phyloP scores from a whole-genome alignment of 2,113 vertebrate species.

The Platichthys flesus region DNA sequence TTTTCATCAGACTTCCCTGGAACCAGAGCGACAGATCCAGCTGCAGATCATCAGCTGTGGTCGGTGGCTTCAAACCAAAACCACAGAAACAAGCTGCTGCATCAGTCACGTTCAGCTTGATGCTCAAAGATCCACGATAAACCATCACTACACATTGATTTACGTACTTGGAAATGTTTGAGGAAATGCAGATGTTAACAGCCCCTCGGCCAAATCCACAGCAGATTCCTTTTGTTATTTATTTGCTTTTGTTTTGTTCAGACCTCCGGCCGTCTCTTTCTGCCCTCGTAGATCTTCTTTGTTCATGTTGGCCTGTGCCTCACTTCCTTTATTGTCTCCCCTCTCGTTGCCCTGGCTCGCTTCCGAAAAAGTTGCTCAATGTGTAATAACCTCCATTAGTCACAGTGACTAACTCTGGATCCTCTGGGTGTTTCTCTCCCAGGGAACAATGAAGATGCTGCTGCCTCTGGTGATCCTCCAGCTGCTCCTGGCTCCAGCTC shows the following conservation, averaged over 20 bases:
- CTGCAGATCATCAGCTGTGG: conserved; percentile 14
- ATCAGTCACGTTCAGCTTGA: neutral
- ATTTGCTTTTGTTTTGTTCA: neutral
- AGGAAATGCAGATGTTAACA: conserved; percentile 7
- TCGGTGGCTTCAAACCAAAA: conserved; percentile 30
- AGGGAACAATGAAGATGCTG: conserved; percentile 67
- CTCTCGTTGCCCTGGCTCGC: conserved; percentile 14
- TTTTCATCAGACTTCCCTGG: neutral
- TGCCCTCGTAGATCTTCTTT: neutral
- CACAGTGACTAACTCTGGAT: conserved; percentile 47
- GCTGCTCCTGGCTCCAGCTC: conserved; percentile 73
- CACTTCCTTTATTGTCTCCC: conserved; percentile 2
- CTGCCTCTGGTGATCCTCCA: conserved; percentile 71
- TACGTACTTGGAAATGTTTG: neutral
- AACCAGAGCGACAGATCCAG: neutral
- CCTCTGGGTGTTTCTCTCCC: neutral
- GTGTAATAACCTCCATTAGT: conserved; percentile 34
- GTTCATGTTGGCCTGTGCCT: neutral
- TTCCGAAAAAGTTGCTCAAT: conserved; percentile 28
- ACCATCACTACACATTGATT: conserved; percentile 5
- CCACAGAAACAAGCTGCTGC: conserved; percentile 8
- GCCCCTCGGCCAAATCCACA: neutral
- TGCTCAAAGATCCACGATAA: neutral
- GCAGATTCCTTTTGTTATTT: neutral
- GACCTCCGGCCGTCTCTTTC: neutral